Evolutionary conservation across 2,888 invertebrate species (phyloP), one percentile per base, ranked within the genome.

Genomic region (Herminia tarsipennalis): DNA sequence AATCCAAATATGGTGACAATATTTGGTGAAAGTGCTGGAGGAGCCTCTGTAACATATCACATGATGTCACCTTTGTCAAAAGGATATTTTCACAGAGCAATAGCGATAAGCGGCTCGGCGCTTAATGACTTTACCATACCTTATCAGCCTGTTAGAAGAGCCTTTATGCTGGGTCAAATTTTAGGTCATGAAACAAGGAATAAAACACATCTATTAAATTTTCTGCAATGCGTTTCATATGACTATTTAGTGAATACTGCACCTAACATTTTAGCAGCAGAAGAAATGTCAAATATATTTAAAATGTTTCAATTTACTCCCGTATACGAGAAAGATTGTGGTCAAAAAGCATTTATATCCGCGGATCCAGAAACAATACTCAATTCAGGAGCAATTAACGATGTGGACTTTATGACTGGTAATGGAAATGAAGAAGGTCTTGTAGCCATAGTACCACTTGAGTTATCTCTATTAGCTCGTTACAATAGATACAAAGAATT

Each of bases 331-430:
- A 74, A 75, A 51, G 45, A 73, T 45, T 72, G 70, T 27, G 73
- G 74, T 1, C 51, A 57, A 34, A 56, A 69, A 0, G 66, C 64
- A 12, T 81, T 79, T 27, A 18, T 80, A 3, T 55, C 53, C 0
- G 69, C 75, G 39, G 49, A 63, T 9, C 69, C 70, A 0, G 35
- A 56, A 8, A 51, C 66, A 10, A 29, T 52, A 13, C 38, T 75
- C 30, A 72, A 60, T 64, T 75, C 81, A n/a, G 93, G 94, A 10
- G 80, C 78, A 8, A 72, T 92, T 3, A 73, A 75, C 34, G 48
- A 74, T n/a, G 88, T 93, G 0, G 95, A 95, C 0, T 91, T 95
- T 74, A 93, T 96, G 75, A 88, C 94, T 14, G 96, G 96, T 1
- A 75, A 94, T 3, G 95, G 94, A 4, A 92, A 92, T 0, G 92